phyloP scores from a whole-genome alignment of 2,888 invertebrate species.

The Nomada goodeniana region DNA sequence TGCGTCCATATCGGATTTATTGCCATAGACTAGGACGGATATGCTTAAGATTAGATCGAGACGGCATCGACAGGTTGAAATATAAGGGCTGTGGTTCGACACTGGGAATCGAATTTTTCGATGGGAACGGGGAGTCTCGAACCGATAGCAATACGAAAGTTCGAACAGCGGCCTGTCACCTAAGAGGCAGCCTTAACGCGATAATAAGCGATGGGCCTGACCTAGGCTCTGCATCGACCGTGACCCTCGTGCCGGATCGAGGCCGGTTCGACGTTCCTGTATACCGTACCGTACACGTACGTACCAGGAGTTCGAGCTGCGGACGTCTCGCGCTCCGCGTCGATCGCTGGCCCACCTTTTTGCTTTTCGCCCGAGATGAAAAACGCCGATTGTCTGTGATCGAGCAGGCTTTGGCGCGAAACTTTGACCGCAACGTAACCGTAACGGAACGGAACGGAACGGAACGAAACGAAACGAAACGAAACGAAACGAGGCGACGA shows the following conservation, averaged over 20 bases:
- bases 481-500: background rate
- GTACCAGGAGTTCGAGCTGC: constrained; percentile 45
- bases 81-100: no score
- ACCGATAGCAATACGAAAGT: constrained; percentile 30
- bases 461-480: background rate
- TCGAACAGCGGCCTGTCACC: constrained; percentile 63
- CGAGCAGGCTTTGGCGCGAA: background rate
- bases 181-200: constrained; percentile 71
- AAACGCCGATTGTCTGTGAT: no score
- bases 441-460: background rate
- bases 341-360: constrained; percentile 14
- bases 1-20: constrained; percentile 75
- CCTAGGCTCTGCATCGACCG: constrained; percentile 81
- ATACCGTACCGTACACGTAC: constrained; percentile 37
- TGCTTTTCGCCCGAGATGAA: no score
- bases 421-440: background rate
- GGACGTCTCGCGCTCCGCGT: constrained; percentile 6
- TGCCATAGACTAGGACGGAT: background rate
- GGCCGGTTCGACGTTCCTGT: constrained; percentile 70
- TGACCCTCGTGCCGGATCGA: constrained; percentile 80
- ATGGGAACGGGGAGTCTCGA: no score
- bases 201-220: constrained; percentile 82
- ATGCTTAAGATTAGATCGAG: background rate
- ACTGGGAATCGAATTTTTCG: no score
- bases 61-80: background rate